These are phyloP conservation scores for Tenualosa thibaudeaui DNA, from an alignment of 2,797 vertebrate species.

Conservation along the genomic window DNA sequence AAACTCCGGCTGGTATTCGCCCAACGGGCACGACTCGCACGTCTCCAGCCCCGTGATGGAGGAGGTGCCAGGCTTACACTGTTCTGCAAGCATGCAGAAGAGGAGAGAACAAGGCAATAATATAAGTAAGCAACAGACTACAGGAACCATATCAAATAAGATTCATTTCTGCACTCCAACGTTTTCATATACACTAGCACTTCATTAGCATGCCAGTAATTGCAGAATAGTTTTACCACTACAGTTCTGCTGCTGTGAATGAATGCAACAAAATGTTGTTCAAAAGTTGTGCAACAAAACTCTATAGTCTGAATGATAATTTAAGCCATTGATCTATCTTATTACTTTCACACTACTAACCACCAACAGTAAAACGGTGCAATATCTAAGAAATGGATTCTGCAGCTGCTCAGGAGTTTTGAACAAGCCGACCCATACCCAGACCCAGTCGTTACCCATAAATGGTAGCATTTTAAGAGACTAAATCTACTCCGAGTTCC, in stretches of 20 bases:
- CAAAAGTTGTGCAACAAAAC: no score
- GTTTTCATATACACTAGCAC: not conserved
- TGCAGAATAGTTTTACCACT: no score
- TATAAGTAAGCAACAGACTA: not conserved
- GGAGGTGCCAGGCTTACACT: slow-evolving; percentile 91
- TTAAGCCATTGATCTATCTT: no score
- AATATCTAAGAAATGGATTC: not conserved
- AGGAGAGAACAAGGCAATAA: not conserved
- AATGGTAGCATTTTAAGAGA: not conserved
- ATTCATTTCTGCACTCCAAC: not conserved
- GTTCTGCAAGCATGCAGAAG: slow-evolving; percentile 72
- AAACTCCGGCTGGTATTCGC: slow-evolving; percentile 83
- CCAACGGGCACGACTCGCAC: slow-evolving; percentile 92
- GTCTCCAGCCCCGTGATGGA: slow-evolving; percentile 91
- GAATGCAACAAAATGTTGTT: no score
- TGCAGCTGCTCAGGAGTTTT: not conserved
- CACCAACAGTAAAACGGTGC: not conserved
- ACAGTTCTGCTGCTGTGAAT: no score
- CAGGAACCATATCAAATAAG: not conserved
- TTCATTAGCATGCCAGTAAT: no score
- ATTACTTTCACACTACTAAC: not conserved
- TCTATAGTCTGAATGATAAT: no score
- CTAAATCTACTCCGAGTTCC: not conserved
- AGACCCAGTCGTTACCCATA: not conserved
- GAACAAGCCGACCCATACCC: not conserved